A percentile compares a stretch with the other conserved stretches of the same genome.
Evolutionary conservation across 2,888 invertebrate species (phyloP).

Genomic region (Desoria tigrina): DNA sequence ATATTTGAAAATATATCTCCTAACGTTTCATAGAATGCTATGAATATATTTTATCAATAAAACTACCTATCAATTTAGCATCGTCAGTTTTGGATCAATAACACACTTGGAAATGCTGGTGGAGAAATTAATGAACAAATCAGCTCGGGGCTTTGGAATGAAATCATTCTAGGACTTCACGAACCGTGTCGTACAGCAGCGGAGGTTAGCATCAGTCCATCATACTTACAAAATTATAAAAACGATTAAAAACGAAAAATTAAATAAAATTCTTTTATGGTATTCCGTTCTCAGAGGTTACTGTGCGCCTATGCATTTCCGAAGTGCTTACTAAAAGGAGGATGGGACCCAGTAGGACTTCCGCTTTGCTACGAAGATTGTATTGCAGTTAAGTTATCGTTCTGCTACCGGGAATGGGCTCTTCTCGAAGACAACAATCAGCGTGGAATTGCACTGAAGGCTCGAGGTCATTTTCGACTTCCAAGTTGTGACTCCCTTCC

Average conservation of each 20-base stretch:
- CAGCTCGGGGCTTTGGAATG: constrained; percentile 78
- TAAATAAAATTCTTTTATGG: not conserved
- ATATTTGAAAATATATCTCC: constrained; percentile 61
- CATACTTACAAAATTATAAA: not conserved
- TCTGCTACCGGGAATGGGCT: constrained; percentile 93
- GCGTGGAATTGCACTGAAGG: constrained; percentile 74
- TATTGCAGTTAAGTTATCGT: constrained; percentile 82
- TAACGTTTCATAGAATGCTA: too few relatives aligned
- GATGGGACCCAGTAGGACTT: constrained; percentile 67
- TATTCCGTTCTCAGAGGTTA: constrained; percentile 70
- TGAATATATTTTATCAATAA: too few relatives aligned
- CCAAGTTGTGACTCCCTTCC: constrained; percentile 84
- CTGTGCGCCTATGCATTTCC: constrained; percentile 92
- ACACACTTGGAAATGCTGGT: constrained; percentile 66
- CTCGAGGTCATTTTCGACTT: constrained; percentile 80
- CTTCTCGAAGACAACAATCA: constrained; percentile 83
- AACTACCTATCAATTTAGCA: too few relatives aligned
- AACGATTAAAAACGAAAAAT: not conserved
- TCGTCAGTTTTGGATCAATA: constrained; percentile 73
- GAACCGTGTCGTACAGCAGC: constrained; percentile 85
- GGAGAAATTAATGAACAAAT: constrained; percentile 82
- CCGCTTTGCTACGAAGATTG: constrained; percentile 93
- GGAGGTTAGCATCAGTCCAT: constrained; percentile 62
- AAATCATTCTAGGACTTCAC: constrained; percentile 74
- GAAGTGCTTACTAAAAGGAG: constrained; percentile 70